phyloP scores from a whole-genome alignment of 2,797 vertebrate species.

The Danio albolineatus region DNA sequence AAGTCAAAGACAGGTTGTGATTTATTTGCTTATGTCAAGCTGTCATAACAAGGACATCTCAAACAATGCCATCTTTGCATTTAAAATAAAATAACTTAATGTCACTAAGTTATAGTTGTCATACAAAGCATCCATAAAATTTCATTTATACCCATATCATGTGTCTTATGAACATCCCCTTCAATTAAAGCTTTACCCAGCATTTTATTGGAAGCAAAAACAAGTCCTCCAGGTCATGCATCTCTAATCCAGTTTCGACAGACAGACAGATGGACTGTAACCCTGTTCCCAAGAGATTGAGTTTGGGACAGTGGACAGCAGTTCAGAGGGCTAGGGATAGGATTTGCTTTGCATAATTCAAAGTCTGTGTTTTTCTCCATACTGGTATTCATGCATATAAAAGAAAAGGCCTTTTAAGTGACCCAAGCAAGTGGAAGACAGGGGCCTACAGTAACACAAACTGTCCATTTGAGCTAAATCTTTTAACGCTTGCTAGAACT shows the following conservation, averaged over 20 bases:
- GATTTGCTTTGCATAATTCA: constrained; percentile 72
- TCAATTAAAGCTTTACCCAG: too few species aligned
- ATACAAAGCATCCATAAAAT: too few species aligned
- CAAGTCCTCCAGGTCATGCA: too few species aligned
- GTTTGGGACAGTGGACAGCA: constrained; percentile 52
- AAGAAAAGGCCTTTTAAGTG: constrained; percentile 73
- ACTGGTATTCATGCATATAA: constrained; percentile 75
- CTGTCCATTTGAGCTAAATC: constrained; percentile 71
- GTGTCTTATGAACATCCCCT: too few species aligned
- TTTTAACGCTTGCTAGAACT: constrained; percentile 20
- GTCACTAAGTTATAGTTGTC: too few species aligned
- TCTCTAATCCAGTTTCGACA: neutral
- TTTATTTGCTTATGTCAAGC: too few species aligned
- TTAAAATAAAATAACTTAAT: too few species aligned
- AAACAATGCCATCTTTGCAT: too few species aligned
- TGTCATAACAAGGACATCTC: too few species aligned
- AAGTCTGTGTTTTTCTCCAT: constrained; percentile 70
- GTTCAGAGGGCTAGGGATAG: constrained; percentile 57
- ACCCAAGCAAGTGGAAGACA: constrained; percentile 64
- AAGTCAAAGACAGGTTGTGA: too few species aligned
- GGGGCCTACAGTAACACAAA: constrained; percentile 64
- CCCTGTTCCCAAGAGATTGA: constrained; percentile 41
- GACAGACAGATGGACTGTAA: neutral
- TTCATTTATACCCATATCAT: too few species aligned
- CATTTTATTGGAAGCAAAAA: too few species aligned